phyloP scores from a whole-genome alignment of 2,113 vertebrate genomes.

The Cariama cristata region DNA sequence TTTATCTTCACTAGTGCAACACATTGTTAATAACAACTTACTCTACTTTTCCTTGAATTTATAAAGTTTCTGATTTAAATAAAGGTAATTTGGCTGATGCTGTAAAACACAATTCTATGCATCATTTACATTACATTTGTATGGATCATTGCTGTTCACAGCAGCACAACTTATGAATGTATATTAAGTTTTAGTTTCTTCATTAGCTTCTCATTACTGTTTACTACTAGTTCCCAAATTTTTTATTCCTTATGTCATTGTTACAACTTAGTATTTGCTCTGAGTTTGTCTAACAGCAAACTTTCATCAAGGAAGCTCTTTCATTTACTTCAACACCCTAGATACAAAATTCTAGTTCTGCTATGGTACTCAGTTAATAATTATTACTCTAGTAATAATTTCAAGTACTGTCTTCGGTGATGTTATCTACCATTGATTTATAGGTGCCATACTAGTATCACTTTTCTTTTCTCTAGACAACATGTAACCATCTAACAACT shows the following conservation, averaged over 20 bases:
- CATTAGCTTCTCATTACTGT: neutral
- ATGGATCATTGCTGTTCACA: neutral
- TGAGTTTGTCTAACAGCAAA: neutral
- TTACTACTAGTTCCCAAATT: neutral
- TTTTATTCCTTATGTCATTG: neutral
- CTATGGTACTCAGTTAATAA: fast-evolving
- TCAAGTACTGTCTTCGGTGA: neutral
- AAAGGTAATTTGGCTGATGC: neutral
- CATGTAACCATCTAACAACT: neutral
- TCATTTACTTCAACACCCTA: neutral
- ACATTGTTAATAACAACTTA: neutral
- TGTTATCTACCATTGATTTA: neutral
- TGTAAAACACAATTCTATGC: neutral
- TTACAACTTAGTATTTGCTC: neutral
- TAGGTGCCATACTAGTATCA: neutral
- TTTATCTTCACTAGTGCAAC: neutral
- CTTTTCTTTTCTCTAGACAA: neutral
- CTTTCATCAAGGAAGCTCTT: neutral
- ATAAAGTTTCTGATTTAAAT: neutral
- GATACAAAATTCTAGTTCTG: neutral
- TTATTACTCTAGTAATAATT: neutral
- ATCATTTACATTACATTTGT: neutral
- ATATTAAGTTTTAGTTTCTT: neutral
- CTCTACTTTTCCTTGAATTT: neutral
- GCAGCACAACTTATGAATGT: neutral